Conservation (phyloP, 2,888 invertebrate species). For the Heliconius aoede region DNA sequence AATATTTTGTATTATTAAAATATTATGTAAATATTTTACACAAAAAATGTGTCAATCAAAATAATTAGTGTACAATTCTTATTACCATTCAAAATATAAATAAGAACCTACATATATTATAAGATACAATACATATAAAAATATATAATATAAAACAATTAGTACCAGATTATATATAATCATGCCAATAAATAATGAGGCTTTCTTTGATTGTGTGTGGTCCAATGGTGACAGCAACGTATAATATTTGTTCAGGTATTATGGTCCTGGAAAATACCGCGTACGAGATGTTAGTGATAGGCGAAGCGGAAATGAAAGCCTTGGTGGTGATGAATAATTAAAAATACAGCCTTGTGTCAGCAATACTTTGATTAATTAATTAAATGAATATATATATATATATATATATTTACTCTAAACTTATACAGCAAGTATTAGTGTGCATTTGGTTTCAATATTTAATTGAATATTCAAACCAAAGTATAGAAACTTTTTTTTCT, state of each 20-base stretch:
- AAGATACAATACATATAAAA: too few species aligned
- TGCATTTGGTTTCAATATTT: neutral
- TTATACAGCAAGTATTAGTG: too few species aligned
- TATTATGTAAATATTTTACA: too few species aligned
- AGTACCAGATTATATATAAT: slow-evolving; percentile 37
- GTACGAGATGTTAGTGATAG: slow-evolving; percentile 42
- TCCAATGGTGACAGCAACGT: slow-evolving; percentile 64
- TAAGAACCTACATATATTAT: too few species aligned
- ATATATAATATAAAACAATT: slow-evolving; percentile 19
- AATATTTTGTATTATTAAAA: too few species aligned
- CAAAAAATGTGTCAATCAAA: too few species aligned
- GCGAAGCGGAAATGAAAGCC: slow-evolving; percentile 52
- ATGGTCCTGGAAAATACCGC: slow-evolving; percentile 63
- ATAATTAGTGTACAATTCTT: too few species aligned
- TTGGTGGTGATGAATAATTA: neutral
- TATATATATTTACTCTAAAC: too few species aligned
- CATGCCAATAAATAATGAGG: slow-evolving; percentile 49
- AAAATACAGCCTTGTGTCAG: neutral
- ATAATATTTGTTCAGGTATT: slow-evolving; percentile 68
- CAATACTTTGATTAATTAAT: too few species aligned
- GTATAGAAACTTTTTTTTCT: neutral
- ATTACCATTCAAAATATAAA: neutral
- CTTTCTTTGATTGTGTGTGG: slow-evolving; percentile 68
- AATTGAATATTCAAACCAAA: too few species aligned
- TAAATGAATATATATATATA: neutral